These are phyloP conservation scores for Pogonocichla stellata DNA, from an alignment of 2,113 vertebrate genomes.

Conservation along the genomic window DNA sequence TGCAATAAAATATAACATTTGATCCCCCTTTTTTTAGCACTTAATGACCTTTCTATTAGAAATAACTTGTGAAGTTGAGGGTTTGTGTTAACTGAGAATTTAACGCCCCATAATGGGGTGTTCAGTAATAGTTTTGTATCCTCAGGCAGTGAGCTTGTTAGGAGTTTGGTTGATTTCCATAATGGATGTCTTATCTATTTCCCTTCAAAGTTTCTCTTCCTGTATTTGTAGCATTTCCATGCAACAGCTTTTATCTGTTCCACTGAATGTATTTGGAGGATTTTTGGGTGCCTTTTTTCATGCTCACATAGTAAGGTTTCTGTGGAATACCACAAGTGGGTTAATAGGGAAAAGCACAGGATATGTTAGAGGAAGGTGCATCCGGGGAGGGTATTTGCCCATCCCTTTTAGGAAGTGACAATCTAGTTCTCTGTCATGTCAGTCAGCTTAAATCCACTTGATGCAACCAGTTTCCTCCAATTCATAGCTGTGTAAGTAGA, in stretches of 20 bases:
- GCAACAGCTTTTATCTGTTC: not conserved
- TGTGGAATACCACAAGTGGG: not conserved
- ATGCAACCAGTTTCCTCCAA: slow-evolving; percentile 74
- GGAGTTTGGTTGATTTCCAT: not conserved
- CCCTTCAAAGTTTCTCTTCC: not conserved
- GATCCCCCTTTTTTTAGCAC: not conserved
- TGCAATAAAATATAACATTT: not conserved
- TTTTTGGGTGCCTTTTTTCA: not conserved
- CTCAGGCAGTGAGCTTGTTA: not conserved
- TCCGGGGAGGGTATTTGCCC: slow-evolving; percentile 72
- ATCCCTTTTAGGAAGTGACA: slow-evolving; percentile 74
- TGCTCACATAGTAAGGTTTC: not conserved
- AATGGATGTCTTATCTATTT: not conserved
- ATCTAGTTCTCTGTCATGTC: slow-evolving; percentile 68
- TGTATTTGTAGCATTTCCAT: not conserved
- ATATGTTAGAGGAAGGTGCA: slow-evolving; percentile 73
- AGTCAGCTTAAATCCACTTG: slow-evolving; percentile 65
- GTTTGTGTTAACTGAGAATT: not conserved
- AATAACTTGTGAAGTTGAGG: not conserved
- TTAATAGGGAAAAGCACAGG: slow-evolving; percentile 58
- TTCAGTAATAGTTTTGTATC: not conserved
- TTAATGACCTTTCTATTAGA: not conserved
- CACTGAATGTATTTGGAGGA: not conserved
- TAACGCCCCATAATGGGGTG: not conserved
- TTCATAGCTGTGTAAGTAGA: slow-evolving; percentile 71